phyloP scores from a whole-genome alignment of 1,140 invertebrate genomes.

The Dinothrombium tinctorium region DNA sequence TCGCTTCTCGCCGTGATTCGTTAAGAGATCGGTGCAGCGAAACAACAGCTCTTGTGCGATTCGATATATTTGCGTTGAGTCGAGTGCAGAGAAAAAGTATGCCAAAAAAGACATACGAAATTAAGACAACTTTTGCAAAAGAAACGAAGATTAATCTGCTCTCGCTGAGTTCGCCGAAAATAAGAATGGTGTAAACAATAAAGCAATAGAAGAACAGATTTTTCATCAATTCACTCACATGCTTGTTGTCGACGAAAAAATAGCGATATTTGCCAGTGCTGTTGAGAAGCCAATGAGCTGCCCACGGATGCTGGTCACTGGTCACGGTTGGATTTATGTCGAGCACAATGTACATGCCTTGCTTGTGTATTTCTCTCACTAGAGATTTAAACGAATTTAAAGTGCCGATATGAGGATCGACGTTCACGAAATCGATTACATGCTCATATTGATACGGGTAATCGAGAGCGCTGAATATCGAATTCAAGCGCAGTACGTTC shows the following conservation, averaged over 20 bases:
- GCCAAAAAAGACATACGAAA: too few species aligned
- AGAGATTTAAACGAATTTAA: slow-evolving; percentile 37
- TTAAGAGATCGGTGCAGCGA: too few species aligned
- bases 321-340: slow-evolving; percentile 28
- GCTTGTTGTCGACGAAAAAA: not conserved
- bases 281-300: slow-evolving; percentile 11
- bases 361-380: slow-evolving; percentile 27
- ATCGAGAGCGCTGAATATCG: slow-evolving; percentile 38
- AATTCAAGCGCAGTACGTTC: slow-evolving; percentile 40
- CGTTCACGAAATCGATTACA: slow-evolving; percentile 31
- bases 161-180: too few species aligned
- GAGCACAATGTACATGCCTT: slow-evolving; percentile 41
- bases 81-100: too few species aligned
- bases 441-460: slow-evolving; percentile 43
- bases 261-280: not conserved
- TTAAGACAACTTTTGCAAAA: too few species aligned
- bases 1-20: too few species aligned
- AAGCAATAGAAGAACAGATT: too few species aligned
- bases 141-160: too few species aligned
- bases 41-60: too few species aligned
- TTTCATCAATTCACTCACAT: too few species aligned
- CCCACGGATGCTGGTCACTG: slow-evolving; percentile 16
- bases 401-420: slow-evolving; percentile 36
- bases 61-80: too few species aligned
- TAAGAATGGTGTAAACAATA: too few species aligned